Evolutionary conservation across 2,113 vertebrate genomes (phyloP).

Genomic region (Siniperca chuatsi): DNA sequence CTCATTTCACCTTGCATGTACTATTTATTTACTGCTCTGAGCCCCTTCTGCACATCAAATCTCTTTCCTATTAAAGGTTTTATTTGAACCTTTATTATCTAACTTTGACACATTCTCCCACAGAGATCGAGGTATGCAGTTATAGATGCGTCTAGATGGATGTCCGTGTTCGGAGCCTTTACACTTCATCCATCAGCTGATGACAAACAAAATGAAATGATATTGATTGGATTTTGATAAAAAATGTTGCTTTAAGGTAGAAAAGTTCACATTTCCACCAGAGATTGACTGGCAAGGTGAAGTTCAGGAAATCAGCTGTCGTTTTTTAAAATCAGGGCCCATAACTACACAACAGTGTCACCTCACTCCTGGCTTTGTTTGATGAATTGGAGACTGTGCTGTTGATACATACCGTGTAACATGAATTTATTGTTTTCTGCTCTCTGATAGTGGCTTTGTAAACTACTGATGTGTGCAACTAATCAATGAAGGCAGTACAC

Average conservation of each 20-base stretch:
- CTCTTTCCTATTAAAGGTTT: conserved; percentile 26
- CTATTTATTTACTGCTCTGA: not conserved
- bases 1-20: conserved; percentile 2
- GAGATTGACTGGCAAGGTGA: not conserved
- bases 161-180: conserved; percentile 18
- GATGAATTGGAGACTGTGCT: conserved; percentile 2
- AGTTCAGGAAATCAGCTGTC: conserved; percentile 2
- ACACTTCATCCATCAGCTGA: conserved; percentile 20
- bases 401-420: not conserved
- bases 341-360: not conserved
- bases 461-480: not conserved
- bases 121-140: not conserved
- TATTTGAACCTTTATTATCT: conserved; percentile 44
- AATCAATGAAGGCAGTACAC: not conserved
- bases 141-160: conserved; percentile 21
- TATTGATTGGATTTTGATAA: conserved; percentile 18
- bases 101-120: conserved; percentile 31
- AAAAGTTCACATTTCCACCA: not conserved
- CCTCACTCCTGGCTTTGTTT: not conserved
- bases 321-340: not conserved
- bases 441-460: not conserved
- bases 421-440: not conserved
- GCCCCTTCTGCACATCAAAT: not conserved
- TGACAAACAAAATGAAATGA: conserved; percentile 37
- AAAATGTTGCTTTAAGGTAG: not conserved